Conservation (phyloP, 1,140 invertebrate species). For the Hypsibius dujardini region DNA sequence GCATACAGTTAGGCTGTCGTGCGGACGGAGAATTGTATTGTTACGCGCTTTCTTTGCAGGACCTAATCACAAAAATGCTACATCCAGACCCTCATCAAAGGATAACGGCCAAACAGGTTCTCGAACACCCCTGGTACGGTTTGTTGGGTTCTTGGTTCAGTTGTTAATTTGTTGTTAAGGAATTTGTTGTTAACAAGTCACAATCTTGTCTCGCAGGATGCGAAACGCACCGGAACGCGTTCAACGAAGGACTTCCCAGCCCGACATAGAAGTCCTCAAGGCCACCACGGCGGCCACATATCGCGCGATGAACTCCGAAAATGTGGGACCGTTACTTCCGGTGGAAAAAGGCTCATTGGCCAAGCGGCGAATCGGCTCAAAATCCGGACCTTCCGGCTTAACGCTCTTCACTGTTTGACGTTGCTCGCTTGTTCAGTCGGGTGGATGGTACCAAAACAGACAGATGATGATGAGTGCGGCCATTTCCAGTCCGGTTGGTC, state of each 20-base stretch:
- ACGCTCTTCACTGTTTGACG: no score
- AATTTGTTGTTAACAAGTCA: no score
- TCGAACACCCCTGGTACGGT: constrained; percentile 62
- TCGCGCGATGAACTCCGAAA: neutral
- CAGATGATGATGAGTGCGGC: no score
- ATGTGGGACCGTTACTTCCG: neutral
- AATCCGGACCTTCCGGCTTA: neutral
- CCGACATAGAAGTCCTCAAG: neutral
- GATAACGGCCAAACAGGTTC: constrained; percentile 59
- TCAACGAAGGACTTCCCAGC: constrained; percentile 1
- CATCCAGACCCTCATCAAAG: constrained; percentile 73
- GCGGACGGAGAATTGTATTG: constrained; percentile 9
- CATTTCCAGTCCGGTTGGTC: no score
- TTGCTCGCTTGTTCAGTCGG: no score
- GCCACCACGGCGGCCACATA: neutral
- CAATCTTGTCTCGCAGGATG: constrained; percentile 30
- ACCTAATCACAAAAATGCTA: constrained; percentile 72
- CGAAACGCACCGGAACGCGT: constrained; percentile 11
- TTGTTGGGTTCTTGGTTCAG: no score
- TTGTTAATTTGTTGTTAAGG: no score
- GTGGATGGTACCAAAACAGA: no score
- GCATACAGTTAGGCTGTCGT: constrained; percentile 15
- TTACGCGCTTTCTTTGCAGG: constrained; percentile 31
- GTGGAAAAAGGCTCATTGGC: neutral
- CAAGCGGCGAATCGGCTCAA: neutral